Evolutionary conservation across 2,888 invertebrate species (phyloP).

Genomic region (Habrosyne pyritoides): DNA sequence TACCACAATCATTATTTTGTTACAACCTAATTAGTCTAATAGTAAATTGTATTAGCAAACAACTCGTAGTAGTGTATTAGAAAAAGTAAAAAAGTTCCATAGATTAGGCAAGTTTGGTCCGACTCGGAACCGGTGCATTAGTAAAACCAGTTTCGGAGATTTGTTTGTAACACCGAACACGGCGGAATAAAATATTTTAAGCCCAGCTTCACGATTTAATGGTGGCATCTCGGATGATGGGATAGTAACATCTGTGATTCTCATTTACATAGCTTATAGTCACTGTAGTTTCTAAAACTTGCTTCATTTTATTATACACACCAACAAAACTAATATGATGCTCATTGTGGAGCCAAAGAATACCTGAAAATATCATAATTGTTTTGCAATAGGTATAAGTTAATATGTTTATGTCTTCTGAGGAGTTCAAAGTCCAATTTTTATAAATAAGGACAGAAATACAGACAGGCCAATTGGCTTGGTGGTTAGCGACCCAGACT

Average conservation of each 20-base stretch:
- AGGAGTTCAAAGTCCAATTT: too few species aligned
- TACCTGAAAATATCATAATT: too few species aligned
- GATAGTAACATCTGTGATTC: background rate
- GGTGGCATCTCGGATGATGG: conserved; percentile 9
- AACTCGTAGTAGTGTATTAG: background rate
- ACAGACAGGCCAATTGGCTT: too few species aligned
- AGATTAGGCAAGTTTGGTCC: conserved; percentile 9
- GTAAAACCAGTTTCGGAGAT: conserved; percentile 44
- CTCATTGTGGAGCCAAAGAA: too few species aligned
- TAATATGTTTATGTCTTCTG: too few species aligned
- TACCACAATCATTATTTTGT: background rate
- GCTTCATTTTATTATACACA: too few species aligned
- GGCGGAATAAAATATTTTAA: conserved; percentile 3
- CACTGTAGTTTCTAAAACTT: background rate
- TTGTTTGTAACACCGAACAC: conserved; percentile 33
- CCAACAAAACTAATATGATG: too few species aligned
- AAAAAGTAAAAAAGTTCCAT: conserved; percentile 4
- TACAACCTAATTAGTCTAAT: background rate
- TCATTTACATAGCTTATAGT: background rate
- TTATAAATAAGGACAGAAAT: too few species aligned
- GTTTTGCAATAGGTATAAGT: too few species aligned
- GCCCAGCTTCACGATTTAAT: background rate
- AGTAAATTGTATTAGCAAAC: background rate
- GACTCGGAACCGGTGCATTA: conserved; percentile 39
- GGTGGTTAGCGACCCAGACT: too few species aligned